These are phyloP conservation scores for Lissonota sp. DNA, from an alignment of 2,888 invertebrate genomes.

Conservation along the genomic window DNA sequence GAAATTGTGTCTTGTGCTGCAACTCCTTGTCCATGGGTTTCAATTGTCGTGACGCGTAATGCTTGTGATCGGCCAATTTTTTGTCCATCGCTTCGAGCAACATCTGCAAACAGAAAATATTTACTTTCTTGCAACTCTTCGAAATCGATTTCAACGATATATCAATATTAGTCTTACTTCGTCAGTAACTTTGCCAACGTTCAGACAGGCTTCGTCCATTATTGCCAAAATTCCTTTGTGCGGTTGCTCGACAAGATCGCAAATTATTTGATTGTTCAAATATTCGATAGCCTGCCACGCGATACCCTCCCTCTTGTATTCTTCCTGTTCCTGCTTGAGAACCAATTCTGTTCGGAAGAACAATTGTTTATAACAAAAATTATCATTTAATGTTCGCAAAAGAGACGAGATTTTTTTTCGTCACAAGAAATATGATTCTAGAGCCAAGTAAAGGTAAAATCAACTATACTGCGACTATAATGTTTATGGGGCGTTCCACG, in stretches of 20 bases:
- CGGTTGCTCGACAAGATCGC: slow-evolving; percentile 96
- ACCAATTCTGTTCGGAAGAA: slow-evolving; percentile 91
- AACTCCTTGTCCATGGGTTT: slow-evolving; percentile 93
- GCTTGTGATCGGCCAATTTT: slow-evolving; percentile 92
- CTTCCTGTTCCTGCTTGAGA: slow-evolving; percentile 98
- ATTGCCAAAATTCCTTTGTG: slow-evolving; percentile 96
- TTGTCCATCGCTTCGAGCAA: slow-evolving; percentile 97
- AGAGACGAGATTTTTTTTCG: no score
- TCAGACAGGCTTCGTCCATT: slow-evolving; percentile 98
- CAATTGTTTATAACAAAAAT: background rate
- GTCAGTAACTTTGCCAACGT: slow-evolving; percentile 95
- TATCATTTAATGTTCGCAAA: background rate
- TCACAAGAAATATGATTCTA: background rate
- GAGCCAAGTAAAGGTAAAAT: background rate
- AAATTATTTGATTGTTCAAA: slow-evolving; percentile 98
- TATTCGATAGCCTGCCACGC: slow-evolving; percentile 97
- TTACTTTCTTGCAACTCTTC: slow-evolving; percentile 81
- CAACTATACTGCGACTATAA: background rate
- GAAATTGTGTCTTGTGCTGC: slow-evolving; percentile 91
- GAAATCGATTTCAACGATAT: background rate
- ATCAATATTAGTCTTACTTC: slow-evolving; percentile 78
- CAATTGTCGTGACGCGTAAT: slow-evolving; percentile 95
- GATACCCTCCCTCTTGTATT: slow-evolving; percentile 97
- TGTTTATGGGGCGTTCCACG: no score
- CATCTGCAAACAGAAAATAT: slow-evolving; percentile 85